A percentile compares a stretch with the other conserved stretches of the same genome.
These are phyloP conservation scores for Holcopasites calliopsidis DNA, from an alignment of 1,140 invertebrate genomes.

Conservation along the genomic window DNA sequence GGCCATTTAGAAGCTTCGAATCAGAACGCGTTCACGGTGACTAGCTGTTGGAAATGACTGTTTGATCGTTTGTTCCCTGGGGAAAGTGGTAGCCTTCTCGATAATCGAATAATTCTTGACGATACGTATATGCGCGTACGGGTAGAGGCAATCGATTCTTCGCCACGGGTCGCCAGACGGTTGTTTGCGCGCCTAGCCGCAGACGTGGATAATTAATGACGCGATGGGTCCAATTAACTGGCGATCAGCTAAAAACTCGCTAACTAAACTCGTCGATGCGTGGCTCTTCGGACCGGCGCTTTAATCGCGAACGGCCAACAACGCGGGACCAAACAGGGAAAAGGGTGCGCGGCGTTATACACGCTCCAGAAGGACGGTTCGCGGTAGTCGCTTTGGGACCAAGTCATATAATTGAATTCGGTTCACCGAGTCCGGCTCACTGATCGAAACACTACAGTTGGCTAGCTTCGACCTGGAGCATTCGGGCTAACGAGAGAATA, in stretches of 20 bases:
- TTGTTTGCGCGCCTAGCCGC: constrained; percentile 10
- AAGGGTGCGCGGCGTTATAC: constrained; percentile 56
- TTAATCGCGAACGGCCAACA: constrained; percentile 64
- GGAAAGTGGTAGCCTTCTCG: too few relatives aligned
- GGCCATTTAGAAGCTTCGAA: too few relatives aligned
- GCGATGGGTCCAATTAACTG: constrained; percentile 51
- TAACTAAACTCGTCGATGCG: constrained; percentile 54
- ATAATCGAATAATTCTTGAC: too few relatives aligned
- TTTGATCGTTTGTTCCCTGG: too few relatives aligned
- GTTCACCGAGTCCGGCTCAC: constrained; percentile 66
- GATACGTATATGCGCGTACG: too few relatives aligned
- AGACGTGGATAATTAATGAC: constrained; percentile 51
- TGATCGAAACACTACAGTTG: constrained; percentile 66
- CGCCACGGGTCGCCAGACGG: neutral
- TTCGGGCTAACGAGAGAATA: constrained; percentile 63
- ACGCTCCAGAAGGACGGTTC: constrained; percentile 53
- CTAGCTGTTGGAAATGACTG: too few relatives aligned
- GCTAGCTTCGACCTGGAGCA: constrained; percentile 51
- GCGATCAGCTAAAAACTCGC: constrained; percentile 41
- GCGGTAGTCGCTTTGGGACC: constrained; percentile 57
- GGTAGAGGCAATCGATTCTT: neutral
- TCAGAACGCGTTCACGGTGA: too few relatives aligned
- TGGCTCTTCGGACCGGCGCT: constrained; percentile 30
- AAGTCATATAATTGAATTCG: constrained; percentile 72
- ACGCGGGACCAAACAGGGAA: constrained; percentile 31